phyloP scores from a whole-genome alignment of 2,797 vertebrate genomes.

The Allobates femoralis region DNA sequence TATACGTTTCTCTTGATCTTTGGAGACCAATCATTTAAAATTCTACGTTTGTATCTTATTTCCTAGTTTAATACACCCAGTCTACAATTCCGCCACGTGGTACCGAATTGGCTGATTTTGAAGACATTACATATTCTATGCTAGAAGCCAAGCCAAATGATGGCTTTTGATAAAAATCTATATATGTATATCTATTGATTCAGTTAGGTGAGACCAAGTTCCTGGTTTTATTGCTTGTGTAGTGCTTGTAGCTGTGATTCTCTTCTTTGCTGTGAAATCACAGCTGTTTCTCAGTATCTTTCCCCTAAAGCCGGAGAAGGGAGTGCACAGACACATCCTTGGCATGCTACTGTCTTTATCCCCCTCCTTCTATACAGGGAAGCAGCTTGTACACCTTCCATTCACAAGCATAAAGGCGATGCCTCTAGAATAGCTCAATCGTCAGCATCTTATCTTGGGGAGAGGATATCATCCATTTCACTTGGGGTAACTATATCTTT shows the following conservation, averaged over 20 bases:
- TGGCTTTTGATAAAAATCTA: slow-evolving; percentile 39
- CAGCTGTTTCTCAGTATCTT: slow-evolving; percentile 68
- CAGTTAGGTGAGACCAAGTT: slow-evolving; percentile 17
- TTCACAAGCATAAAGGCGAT: slow-evolving; percentile 69
- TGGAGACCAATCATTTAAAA: not conserved
- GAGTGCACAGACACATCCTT: slow-evolving; percentile 61
- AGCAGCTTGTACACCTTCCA: slow-evolving; percentile 47
- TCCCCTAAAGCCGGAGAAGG: slow-evolving; percentile 61
- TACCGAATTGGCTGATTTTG: slow-evolving; percentile 22
- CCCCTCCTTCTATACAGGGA: slow-evolving; percentile 54
- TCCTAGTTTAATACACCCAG: slow-evolving; percentile 7
- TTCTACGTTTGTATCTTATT: not conserved
- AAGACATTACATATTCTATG: slow-evolving; percentile 21
- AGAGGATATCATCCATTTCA: slow-evolving; percentile 55
- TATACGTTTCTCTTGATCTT: not conserved
- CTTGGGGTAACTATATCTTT: slow-evolving; percentile 57
- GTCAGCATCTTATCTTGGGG: slow-evolving; percentile 60
- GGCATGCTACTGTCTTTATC: slow-evolving; percentile 48
- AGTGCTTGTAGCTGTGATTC: slow-evolving; percentile 24
- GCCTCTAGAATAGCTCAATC: slow-evolving; percentile 68
- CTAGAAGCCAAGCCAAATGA: slow-evolving; percentile 23
- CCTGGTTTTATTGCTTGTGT: slow-evolving; percentile 34
- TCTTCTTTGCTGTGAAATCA: slow-evolving; percentile 55
- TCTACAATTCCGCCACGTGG: slow-evolving; percentile 2
- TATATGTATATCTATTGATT: slow-evolving; percentile 27